Evolutionary conservation across 2,113 vertebrate species (phyloP), one percentile per base, ranked within the genome.

Genomic region (Eira barbara): DNA sequence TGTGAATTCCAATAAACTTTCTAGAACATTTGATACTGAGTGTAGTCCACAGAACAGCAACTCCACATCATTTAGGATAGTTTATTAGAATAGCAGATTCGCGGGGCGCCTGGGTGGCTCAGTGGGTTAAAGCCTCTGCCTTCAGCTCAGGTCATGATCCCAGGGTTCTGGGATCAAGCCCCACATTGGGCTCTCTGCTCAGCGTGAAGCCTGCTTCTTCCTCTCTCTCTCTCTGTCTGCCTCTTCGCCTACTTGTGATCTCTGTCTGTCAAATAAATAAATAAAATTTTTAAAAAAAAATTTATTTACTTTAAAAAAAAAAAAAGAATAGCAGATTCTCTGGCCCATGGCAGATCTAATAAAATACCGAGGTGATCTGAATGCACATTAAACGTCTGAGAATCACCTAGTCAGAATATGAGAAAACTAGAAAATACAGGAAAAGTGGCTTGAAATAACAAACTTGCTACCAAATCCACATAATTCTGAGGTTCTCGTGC

Each of bases 281-380:
- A n/a, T n/a, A n/a, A n/a, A n/a, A n/a, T n/a, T n/a, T n/a, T n/a
- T n/a, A n/a, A n/a, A n/a, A n/a, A n/a, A n/a, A n/a, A n/a, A n/a
- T n/a, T n/a, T n/a, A n/a, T n/a, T n/a, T n/a, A n/a, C n/a, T n/a
- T n/a, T n/a, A n/a, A n/a, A n/a, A n/a, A n/a, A n/a, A n/a, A n/a
- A n/a, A n/a, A n/a, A n/a, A 96, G 25, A 94, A 95, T 85, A 95
- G 91, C 11, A 59, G 71, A 84, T 36, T 91, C 67, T n/a, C n/a
- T n/a, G n/a, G 59, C 27, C 27, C 31, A 34, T 67, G 6, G 14
- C 6, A 67, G 63, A 67, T 94, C 96, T 34, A 96, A 91, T 42
- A 86, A 92, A 39, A 93, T 57, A 55, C 17, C 11, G 31, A 83
- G 15, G 69, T 71, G 42, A 80, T 63, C 47, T 57, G 69, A 65